phyloP scores from a whole-genome alignment of 2,113 vertebrate species.

The Atlantisia rogersi region DNA sequence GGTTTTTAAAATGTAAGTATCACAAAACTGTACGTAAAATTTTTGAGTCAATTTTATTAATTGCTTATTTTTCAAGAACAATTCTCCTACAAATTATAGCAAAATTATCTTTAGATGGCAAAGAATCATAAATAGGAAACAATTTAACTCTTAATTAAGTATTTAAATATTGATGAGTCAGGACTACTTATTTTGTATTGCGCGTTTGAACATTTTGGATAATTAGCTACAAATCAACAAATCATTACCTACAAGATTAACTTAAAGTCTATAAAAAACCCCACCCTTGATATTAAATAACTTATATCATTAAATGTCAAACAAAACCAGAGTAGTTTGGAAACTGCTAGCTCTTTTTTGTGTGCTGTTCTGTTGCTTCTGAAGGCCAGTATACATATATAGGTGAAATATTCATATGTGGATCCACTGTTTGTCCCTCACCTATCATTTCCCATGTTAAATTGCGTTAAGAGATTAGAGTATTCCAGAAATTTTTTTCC shows the following conservation, averaged over 20 bases:
- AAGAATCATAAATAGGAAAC: neutral
- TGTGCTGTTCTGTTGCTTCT: neutral
- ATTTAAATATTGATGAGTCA: neutral
- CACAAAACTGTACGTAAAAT: neutral
- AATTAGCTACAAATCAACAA: neutral
- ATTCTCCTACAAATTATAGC: neutral
- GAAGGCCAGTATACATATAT: neutral
- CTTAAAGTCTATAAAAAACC: fast-evolving
- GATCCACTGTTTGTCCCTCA: neutral
- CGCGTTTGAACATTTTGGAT: neutral
- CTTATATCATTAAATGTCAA: neutral
- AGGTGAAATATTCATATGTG: neutral
- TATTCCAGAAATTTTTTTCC: neutral
- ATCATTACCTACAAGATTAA: neutral
- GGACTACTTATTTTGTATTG: neutral
- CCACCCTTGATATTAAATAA: neutral
- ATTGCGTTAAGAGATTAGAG: fast-evolving
- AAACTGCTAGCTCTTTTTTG: neutral
- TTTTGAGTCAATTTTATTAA: neutral
- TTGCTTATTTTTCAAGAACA: neutral
- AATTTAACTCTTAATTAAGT: neutral
- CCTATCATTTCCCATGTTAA: neutral
- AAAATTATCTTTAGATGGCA: neutral
- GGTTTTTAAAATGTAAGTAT: neutral
- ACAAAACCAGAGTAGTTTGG: neutral